Evolutionary conservation across 2,113 vertebrate genomes (phyloP), one percentile per base, ranked within the genome.

Genomic region (Merops nubicus): DNA sequence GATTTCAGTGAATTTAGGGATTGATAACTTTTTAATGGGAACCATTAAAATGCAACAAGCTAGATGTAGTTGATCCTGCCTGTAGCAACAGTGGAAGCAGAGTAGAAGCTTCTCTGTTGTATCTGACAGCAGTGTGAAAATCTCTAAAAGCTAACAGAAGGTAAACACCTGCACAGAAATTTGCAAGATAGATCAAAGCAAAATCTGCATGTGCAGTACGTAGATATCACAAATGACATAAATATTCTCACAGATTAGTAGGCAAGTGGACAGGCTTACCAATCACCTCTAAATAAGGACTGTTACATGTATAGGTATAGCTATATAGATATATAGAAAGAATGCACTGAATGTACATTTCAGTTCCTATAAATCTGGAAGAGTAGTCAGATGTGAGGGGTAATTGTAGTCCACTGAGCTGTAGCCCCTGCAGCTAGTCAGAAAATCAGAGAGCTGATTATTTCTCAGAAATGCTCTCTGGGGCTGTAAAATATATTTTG

Each of bases 391-490:
- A 76, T 73, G 56, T 6, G 48, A 85, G 84, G 31, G 36, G 82
- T 72, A 93, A 63, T 45, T 89, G 83, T 86, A 92, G 80, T 78
- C 53, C 85, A 23, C 68, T 91, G 93, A 94, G 79, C 82, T 85
- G 11, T 33, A 83, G 75, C 54, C 83, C 72, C 51, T 77, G 75
- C 75, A 94, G 88, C 47, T 75, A 62, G 40, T 91, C 69, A 83
- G 70, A 88, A 81, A 88, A 82, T 85, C 67, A 43, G 53, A 59
- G 88, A 65, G 57, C 67, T 92, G 90, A 88, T 90, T 95, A 94
- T 94, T 94, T 88, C 50, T 81, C 64, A 96, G 91, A 93, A 86
- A 90, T 75, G 20, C 29, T 88, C 75, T 91, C 63, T 51, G 63
- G 64, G 51, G 38, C 16, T 96, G 63, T 90, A 81, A 88, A 88